These are phyloP conservation scores for Globodera rostochiensis DNA, from an alignment of 1,140 invertebrate genomes.

Conservation along the genomic window DNA sequence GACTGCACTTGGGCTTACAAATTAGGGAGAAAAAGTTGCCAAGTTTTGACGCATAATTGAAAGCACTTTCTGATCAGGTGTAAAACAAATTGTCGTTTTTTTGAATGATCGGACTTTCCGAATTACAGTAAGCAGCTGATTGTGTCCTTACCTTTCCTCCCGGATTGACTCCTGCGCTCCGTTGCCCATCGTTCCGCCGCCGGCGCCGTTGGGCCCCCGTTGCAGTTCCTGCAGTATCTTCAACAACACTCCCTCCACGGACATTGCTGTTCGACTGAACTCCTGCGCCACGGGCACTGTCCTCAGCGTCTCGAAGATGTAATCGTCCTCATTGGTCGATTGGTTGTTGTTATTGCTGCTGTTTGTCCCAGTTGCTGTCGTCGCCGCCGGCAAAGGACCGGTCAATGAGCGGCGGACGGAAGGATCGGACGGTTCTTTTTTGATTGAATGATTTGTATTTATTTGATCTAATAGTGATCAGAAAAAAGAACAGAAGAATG, in stretches of 20 bases:
- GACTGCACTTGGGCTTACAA: constrained; percentile 8
- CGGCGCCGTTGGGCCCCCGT: constrained; percentile 3
- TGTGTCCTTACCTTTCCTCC: constrained; percentile 12
- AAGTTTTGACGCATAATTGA: too few relatives aligned
- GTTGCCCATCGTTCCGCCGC: constrained; percentile 4
- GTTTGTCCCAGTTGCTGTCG: not conserved
- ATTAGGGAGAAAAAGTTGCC: not conserved
- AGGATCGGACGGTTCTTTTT: not conserved
- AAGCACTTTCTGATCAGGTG: too few relatives aligned
- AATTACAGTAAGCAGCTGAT: too few relatives aligned
- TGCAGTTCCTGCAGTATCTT: constrained; percentile 58
- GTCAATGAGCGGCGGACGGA: not conserved
- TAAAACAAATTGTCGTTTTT: too few relatives aligned
- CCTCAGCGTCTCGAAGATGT: constrained; percentile 59
- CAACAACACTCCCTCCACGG: constrained; percentile 60
- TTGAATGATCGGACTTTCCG: too few relatives aligned
- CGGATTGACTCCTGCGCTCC: constrained; percentile 20
- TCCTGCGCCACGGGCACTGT: constrained; percentile 53
- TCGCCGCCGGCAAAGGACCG: not conserved
- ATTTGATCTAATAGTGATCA: not conserved
- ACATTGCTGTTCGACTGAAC: constrained; percentile 58
- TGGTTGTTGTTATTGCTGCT: constrained; percentile 24
- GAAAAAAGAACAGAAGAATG: not conserved
- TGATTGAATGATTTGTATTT: not conserved
- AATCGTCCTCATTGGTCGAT: constrained; percentile 61